Conservation (phyloP, 2,113 vertebrate genomes). For the Psammodynastes pulverulentus region DNA sequence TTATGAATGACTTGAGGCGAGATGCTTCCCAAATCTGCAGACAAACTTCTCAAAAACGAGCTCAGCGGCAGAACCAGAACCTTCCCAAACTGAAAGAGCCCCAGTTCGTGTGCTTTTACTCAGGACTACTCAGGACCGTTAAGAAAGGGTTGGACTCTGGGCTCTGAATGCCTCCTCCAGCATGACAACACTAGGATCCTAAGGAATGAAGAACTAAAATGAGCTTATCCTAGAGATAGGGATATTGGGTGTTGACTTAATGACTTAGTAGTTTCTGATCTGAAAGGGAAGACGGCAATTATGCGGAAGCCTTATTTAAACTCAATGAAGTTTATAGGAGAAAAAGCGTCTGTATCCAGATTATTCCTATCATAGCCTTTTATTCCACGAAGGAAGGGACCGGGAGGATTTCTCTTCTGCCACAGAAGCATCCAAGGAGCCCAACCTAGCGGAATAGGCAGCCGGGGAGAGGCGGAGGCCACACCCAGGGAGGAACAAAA, state of each 20-base stretch:
- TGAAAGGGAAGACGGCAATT: neutral
- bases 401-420: neutral
- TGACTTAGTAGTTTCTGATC: neutral
- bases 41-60: neutral
- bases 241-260: neutral
- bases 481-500: neutral
- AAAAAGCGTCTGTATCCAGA: neutral
- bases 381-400: neutral
- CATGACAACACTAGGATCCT: neutral
- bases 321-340: neutral
- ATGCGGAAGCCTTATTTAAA: neutral
- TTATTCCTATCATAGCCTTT: too few relatives aligned
- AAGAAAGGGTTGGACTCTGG: neutral
- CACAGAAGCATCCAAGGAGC: neutral
- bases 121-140: too few relatives aligned
- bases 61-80: neutral
- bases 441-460: too few relatives aligned
- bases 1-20: neutral
- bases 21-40: neutral
- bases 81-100: neutral
- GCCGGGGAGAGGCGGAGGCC: neutral
- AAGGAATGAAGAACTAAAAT: neutral
- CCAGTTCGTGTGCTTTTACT: rapidly evolving
- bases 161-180: neutral
- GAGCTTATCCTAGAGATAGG: neutral